Percentiles rank a stretch among this genome's conserved stretches.
Evolutionary conservation across 2,797 vertebrate species (phyloP).

Genomic region (Labroides dimidiatus): DNA sequence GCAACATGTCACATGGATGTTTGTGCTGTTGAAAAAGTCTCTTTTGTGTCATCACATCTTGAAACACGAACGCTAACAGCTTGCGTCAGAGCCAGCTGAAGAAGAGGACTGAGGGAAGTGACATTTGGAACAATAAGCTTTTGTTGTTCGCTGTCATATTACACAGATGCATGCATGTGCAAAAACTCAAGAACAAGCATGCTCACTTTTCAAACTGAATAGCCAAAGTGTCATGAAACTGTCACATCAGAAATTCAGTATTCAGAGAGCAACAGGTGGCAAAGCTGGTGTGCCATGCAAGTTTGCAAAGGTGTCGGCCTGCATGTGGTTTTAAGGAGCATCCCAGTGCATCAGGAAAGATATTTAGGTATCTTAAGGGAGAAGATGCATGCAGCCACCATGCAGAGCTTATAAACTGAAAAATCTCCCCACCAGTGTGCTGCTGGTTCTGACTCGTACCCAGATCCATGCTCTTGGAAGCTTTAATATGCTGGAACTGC

Average conservation of each 20-base stretch:
- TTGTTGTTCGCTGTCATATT: conserved; percentile 65
- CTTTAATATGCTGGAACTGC: conserved; percentile 91
- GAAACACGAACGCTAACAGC: conserved; percentile 4
- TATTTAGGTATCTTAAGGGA: conserved; percentile 1
- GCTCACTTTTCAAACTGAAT: conserved; percentile 43
- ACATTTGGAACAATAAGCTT: conserved; percentile 76
- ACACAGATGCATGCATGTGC: conserved; percentile 46
- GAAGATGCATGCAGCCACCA: conserved; percentile 55
- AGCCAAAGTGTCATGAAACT: conserved; percentile 58
- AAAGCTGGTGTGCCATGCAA: background rate
- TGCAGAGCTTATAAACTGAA: conserved; percentile 48
- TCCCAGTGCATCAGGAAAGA: conserved; percentile 42
- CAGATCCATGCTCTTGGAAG: conserved; percentile 97
- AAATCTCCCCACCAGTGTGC: conserved; percentile 66
- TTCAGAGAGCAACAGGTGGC: conserved; percentile 59
- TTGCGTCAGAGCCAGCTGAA: conserved; percentile 23
- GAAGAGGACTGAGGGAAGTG: conserved; percentile 61
- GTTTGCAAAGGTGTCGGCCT: conserved; percentile 16
- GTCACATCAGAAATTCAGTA: conserved; percentile 21
- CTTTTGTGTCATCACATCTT: conserved; percentile 37
- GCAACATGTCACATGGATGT: conserved; percentile 16
- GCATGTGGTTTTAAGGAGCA: conserved; percentile 34
- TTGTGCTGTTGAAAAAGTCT: conserved; percentile 32
- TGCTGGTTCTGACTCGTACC: conserved; percentile 86
- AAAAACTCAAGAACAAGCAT: conserved; percentile 17